phyloP scores from a whole-genome alignment of 2,888 invertebrate species.

The Leptopilina drosophilae region DNA sequence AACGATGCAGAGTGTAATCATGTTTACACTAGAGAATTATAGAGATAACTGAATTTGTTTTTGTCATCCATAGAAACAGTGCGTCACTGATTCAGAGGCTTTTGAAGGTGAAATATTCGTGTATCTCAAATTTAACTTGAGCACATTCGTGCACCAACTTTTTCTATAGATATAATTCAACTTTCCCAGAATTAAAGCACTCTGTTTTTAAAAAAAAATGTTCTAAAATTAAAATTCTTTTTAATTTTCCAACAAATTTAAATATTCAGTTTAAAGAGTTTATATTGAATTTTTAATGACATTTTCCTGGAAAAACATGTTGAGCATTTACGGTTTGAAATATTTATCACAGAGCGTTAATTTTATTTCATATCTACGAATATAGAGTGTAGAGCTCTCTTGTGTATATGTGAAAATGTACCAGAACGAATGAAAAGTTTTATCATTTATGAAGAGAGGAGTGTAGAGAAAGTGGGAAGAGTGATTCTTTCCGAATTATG shows the following conservation, averaged over 20 bases:
- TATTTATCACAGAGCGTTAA: slow-evolving; percentile 25
- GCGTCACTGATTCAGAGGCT: not conserved
- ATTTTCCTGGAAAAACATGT: slow-evolving; percentile 8
- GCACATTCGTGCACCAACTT: not conserved
- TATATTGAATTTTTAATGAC: not conserved
- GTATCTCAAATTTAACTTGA: not conserved
- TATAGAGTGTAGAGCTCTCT: slow-evolving; percentile 17
- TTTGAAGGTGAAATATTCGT: not conserved
- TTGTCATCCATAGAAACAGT: slow-evolving; percentile 23
- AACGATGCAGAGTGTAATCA: slow-evolving; percentile 27
- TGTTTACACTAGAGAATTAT: not conserved
- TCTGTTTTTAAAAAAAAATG: not conserved
- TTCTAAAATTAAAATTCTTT: slow-evolving; percentile 19
- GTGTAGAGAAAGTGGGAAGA: no score
- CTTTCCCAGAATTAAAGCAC: not conserved
- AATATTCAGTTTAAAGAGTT: slow-evolving; percentile 15
- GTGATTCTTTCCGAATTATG: no score
- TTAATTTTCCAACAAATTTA: slow-evolving; percentile 13
- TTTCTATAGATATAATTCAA: not conserved
- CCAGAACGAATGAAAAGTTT: not conserved
- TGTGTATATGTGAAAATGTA: not conserved
- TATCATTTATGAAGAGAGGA: no score
- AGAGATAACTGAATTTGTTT: slow-evolving; percentile 28
- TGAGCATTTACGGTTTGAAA: not conserved
- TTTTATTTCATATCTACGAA: slow-evolving; percentile 22